Percentiles rank a stretch among this genome's conserved stretches.
These are phyloP conservation scores for Araneus ventricosus DNA, from an alignment of 1,140 invertebrate species.

Conservation along the genomic window DNA sequence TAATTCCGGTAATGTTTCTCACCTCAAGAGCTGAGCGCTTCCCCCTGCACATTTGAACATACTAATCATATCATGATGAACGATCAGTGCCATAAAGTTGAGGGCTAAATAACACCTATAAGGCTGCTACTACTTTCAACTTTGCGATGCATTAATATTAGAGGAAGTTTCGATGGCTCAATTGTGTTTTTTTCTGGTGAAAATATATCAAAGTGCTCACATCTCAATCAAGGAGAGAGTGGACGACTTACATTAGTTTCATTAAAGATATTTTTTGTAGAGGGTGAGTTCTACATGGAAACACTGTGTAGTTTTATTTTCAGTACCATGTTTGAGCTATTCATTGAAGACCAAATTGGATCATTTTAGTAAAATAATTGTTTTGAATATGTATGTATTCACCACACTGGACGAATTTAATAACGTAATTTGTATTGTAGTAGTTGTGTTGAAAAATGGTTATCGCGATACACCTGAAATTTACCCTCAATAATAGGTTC, in stretches of 20 bases:
- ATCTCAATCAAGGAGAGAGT: background rate
- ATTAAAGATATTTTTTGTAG: background rate
- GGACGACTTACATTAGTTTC: background rate
- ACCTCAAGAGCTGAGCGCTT: background rate
- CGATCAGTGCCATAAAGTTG: conserved; percentile 11
- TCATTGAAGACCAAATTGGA: too few species aligned
- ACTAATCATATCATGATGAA: conserved; percentile 56
- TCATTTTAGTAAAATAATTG: too few species aligned
- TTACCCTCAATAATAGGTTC: too few species aligned
- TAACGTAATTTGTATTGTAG: too few species aligned
- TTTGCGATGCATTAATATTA: conserved; percentile 1
- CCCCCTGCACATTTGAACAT: background rate
- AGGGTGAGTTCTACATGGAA: too few species aligned
- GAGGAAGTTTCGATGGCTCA: background rate
- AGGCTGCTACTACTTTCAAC: background rate
- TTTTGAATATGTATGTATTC: too few species aligned
- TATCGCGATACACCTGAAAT: too few species aligned
- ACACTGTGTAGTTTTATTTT: too few species aligned
- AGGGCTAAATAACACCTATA: conserved; percentile 68
- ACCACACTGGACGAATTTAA: too few species aligned
- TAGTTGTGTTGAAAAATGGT: too few species aligned
- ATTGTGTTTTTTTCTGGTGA: background rate
- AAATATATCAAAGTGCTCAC: background rate
- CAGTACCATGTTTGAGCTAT: too few species aligned
- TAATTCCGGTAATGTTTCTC: conserved; percentile 71